A percentile compares a stretch with the other conserved stretches of the same genome.
Evolutionary conservation across 2,888 invertebrate species (phyloP).

Genomic region (Bruchidius siliquastri): DNA sequence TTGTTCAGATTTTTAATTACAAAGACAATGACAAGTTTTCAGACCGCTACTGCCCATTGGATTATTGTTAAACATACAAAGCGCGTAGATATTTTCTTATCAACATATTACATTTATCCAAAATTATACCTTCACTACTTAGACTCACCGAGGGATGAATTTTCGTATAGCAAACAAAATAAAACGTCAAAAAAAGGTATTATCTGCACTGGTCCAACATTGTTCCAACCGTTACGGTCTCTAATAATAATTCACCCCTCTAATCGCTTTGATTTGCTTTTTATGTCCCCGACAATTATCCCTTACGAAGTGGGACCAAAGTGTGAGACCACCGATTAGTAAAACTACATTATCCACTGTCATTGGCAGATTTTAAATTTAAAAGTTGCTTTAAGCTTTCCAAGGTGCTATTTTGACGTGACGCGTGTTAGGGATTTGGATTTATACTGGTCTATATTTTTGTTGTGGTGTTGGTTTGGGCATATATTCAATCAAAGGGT

Average conservation of each 20-base stretch:
- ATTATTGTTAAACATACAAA: no score
- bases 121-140: no score
- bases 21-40: no score
- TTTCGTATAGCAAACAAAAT: no score
- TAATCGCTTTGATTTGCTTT: not conserved
- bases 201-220: no score
- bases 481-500: not conserved
- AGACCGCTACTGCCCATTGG: no score
- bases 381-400: not conserved
- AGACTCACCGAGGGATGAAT: no score
- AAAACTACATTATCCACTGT: not conserved
- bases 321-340: not conserved
- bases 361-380: not conserved
- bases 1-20: no score
- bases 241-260: not conserved
- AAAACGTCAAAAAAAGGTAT: no score
- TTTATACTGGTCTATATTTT: not conserved
- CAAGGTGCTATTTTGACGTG: not conserved
- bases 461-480: not conserved
- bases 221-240: no score
- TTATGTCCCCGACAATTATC: not conserved
- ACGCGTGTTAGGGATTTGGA: not conserved
- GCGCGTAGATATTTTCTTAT: no score
- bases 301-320: not conserved
- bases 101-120: no score